Evolutionary conservation across 2,797 vertebrate species (phyloP), one percentile per base, ranked within the genome.

Genomic region (Remorina albescens): DNA sequence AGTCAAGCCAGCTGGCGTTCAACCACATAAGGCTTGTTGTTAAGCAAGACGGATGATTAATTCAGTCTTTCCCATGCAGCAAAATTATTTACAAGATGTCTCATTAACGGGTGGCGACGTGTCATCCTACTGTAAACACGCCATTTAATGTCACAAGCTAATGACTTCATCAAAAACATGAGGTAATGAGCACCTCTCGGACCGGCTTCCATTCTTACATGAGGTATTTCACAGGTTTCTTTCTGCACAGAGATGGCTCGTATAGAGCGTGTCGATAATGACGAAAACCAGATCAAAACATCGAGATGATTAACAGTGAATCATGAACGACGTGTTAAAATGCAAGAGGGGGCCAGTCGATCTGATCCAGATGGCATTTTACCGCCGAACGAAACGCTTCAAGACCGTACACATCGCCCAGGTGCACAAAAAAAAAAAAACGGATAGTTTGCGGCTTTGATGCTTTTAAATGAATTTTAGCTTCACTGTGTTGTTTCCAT

Each of bases 321-420:
- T 44, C 19, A 42, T 26, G n/a, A 62, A 44, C 19, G 2, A 19
- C 25, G 30, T 30, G 63, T 61, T 60, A 32, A 25, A 67, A 60
- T 28, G 57, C 9, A 21, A 54, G 6, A 23, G 11, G 54, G 11
- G 6, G 50, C 34, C 39, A 51, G 60, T 13, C 36, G 1, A 28
- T 68, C 32, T 26, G 62, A 39, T 56, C 28, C 18, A 15, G 37
- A 16, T 13, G 25, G 15, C 6, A 26, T 55, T 41, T 36, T 44
- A 34, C n/a, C 53, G n/a, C 37, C 30, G 42, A 67, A 75, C 47
- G 26, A 79, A 75, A 74, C 25, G 36, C 56, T 28, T 2, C 2
- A 13, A 19, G 8, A 34, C 61, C 66, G 32, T 5, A 23, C 12
- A 34, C 19, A 12, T 47, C 41, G 47, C 6, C 53, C 34, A 11